Percentiles rank a stretch among this genome's conserved stretches.
phyloP scores from a whole-genome alignment of 2,888 invertebrate genomes.

The Melieria omissa region DNA sequence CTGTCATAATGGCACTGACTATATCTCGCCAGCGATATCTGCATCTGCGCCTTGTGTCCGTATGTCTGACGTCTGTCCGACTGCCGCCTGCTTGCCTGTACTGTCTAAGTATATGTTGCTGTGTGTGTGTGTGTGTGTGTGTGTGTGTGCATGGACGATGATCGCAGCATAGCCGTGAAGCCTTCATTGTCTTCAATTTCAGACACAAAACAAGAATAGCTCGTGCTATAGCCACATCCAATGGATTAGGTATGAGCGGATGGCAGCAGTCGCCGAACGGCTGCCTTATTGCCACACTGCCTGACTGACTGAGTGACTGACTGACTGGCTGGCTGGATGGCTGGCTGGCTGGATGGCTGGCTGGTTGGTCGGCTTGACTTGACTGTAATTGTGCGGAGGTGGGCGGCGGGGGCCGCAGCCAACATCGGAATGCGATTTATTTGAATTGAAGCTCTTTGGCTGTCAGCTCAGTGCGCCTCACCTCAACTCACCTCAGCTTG shows the following conservation, averaged over 20 bases:
- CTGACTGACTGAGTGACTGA: not conserved
- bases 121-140: slow-evolving; percentile 1
- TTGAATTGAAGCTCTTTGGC: slow-evolving; percentile 42
- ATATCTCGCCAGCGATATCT: slow-evolving; percentile 12
- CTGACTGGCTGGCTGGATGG: not conserved
- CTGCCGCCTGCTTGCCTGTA: slow-evolving; percentile 11
- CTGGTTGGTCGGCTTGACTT: not conserved
- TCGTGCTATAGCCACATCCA: slow-evolving; percentile 63
- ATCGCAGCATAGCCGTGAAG: slow-evolving; percentile 51
- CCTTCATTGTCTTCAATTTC: slow-evolving; percentile 35
- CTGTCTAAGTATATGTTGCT: not conserved
- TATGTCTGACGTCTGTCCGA: slow-evolving; percentile 22
- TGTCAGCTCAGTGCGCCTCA: slow-evolving; percentile 41
- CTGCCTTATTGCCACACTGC: not conserved
- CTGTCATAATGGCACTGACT: slow-evolving; percentile 61
- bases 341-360: not conserved
- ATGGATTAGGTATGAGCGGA: slow-evolving; percentile 59
- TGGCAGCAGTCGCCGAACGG: slow-evolving; percentile 17
- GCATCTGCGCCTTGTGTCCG: slow-evolving; percentile 53
- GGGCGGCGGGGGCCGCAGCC: slow-evolving; percentile 2
- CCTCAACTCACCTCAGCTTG: not conserved
- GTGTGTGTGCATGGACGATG: slow-evolving; percentile 51
- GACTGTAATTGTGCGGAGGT: not conserved
- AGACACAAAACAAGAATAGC: slow-evolving; percentile 56
- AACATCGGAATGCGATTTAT: slow-evolving; percentile 17